Base-by-base conservation (phyloP, 2,888 invertebrate genomes). In the Cenopis cana region DNA sequence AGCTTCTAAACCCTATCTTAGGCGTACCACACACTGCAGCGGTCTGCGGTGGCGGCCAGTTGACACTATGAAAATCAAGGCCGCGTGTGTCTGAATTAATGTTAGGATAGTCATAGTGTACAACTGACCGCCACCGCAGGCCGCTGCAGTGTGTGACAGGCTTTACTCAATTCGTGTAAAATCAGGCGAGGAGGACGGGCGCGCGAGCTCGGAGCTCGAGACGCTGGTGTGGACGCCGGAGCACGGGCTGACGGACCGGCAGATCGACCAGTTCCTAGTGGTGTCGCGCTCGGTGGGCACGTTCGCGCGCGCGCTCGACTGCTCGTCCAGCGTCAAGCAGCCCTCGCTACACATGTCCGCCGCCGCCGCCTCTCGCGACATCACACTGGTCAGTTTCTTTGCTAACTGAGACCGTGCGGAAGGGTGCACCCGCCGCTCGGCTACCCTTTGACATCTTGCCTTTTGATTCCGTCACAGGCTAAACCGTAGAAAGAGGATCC, bases 331-430 rank as follows among this genome's bases (percentile, higher is more conserved):
- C 79, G 98, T 99, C 60, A 98, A 99, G 89, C 99, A 99, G 87
- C 99, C 99, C 74, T 98, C 98, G 83, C 95, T 99, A 81, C 99
- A 99, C 93, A 99, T 99, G 98, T 99, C 99, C 83, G 99, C 99
- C 75, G 99, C 99, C 69, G 99, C 99, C 75, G 99, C 99, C 76
- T 98, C 98, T 84, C 95, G 99, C 81, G 99, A 99, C 94, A 98
- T 99, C 81, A 99, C 99, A 76, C 95, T 99, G 89, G 97, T 97
- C 81, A 85, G 93, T 86, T 8, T 33, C 3, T 33, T 33, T 33
- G 33, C 8, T 33, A 33, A n/a, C n/a, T n/a, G n/a, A n/a, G n/a
- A n/a, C n/a, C n/a, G n/a, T n/a, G n/a, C n/a, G n/a, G n/a, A n/a
- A n/a, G n/a, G n/a, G n/a, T n/a, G n/a, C n/a, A n/a, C n/a, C n/a